A percentile compares a stretch with the other conserved stretches of the same genome.
Evolutionary conservation across 2,888 invertebrate genomes (phyloP).

Genomic region (Macrosiphum euphorbiae): DNA sequence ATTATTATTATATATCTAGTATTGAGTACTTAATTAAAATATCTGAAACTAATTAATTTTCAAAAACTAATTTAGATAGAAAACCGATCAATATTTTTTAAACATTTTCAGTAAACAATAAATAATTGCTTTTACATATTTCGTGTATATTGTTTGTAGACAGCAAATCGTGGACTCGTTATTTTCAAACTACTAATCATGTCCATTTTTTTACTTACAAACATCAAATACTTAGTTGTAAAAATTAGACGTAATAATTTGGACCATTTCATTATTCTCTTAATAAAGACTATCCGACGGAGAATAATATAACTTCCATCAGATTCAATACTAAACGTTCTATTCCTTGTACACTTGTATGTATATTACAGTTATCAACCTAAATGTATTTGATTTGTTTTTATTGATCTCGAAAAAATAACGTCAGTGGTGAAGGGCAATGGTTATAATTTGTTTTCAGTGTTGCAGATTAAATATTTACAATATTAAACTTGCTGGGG

Average conservation of each 20-base stretch:
- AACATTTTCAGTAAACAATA: not conserved
- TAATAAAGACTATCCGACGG: not conserved
- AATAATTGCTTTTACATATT: not conserved
- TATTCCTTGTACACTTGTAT: not conserved
- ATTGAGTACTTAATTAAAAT: not conserved
- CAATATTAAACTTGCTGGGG: too few species aligned
- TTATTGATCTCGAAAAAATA: too few species aligned
- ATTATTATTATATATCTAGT: too few species aligned
- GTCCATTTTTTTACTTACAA: not conserved
- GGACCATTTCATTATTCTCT: not conserved
- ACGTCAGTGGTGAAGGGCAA: too few species aligned
- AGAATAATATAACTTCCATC: not conserved
- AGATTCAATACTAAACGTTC: not conserved
- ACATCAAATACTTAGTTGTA: not conserved
- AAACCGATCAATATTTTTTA: not conserved
- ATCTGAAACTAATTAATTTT: not conserved
- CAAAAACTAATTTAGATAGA: not conserved
- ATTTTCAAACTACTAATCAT: not conserved
- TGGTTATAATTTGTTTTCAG: too few species aligned
- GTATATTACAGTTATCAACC: not conserved
- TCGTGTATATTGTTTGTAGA: not conserved
- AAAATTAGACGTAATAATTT: not conserved
- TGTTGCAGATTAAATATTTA: too few species aligned
- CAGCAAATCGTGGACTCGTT: not conserved
- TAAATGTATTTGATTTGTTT: too few species aligned